Percentiles rank a stretch among this genome's conserved stretches.
Conservation (phyloP, 2,113 vertebrate genomes). For the Myocastor coypus region DNA sequence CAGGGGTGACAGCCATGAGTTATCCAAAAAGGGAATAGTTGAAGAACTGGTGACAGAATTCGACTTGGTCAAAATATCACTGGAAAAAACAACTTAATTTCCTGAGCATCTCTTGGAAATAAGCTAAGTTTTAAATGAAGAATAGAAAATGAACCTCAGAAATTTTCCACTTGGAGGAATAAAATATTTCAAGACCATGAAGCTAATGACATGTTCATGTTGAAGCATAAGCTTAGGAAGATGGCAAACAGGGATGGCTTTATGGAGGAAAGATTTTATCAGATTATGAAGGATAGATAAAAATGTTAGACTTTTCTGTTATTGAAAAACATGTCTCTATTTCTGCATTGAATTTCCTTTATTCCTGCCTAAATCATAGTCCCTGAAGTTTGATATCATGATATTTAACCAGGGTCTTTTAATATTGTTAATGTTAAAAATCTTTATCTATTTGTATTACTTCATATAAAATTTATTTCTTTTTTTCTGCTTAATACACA, state of each 20-base stretch:
- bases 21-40: background rate
- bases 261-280: constrained; percentile 53
- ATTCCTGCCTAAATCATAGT: constrained; percentile 1
- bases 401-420: constrained; percentile 59
- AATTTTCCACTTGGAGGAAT: background rate
- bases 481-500: constrained; percentile 69
- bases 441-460: constrained; percentile 64
- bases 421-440: constrained; percentile 59
- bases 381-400: constrained; percentile 21
- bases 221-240: background rate
- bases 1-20: background rate
- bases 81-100: background rate
- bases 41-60: background rate
- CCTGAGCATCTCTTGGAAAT: background rate
- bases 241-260: background rate
- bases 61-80: background rate
- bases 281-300: constrained; percentile 40
- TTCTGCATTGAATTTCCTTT: constrained; percentile 44
- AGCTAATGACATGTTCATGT: background rate
- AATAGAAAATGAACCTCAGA: constrained; percentile 3
- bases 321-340: constrained; percentile 34
- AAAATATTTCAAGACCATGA: background rate
- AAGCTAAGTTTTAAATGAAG: constrained; percentile 8
- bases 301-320: background rate
- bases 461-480: constrained; percentile 66